Conservation (phyloP, 2,113 vertebrate genomes). For the Oreotrochilus melanogaster region DNA sequence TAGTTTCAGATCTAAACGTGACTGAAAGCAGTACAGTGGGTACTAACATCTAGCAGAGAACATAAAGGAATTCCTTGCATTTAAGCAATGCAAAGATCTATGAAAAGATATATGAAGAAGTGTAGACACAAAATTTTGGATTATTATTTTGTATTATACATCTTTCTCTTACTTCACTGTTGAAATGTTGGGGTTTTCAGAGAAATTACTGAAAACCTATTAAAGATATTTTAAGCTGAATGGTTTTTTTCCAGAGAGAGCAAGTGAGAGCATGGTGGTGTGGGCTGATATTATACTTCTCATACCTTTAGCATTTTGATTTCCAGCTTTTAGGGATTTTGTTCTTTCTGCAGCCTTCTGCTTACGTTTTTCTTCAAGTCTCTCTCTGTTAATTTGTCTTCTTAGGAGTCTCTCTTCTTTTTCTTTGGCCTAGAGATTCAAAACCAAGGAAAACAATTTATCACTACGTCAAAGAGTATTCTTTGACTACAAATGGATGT, state of each 20-base stretch:
- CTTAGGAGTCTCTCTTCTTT: slow-evolving; percentile 96
- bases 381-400: slow-evolving; percentile 93
- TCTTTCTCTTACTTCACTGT: not conserved
- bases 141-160: not conserved
- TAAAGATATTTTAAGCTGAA: not conserved
- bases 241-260: not conserved
- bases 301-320: slow-evolving; percentile 67
- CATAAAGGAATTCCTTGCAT: not conserved
- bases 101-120: not conserved
- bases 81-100: not conserved
- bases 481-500: not conserved
- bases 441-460: not conserved
- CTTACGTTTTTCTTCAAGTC: slow-evolving; percentile 94
- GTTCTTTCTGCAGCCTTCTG: slow-evolving; percentile 88
- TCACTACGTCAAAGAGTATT: not conserved
- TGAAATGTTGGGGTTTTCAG: not conserved
- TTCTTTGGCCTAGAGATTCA: slow-evolving; percentile 89
- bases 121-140: not conserved
- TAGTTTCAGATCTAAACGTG: not conserved
- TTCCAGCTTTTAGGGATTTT: slow-evolving; percentile 76
- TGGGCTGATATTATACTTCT: not conserved
- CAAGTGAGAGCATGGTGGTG: rapidly evolving
- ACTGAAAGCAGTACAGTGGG: not conserved
- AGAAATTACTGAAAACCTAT: not conserved
- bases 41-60: not conserved